Evolutionary conservation across 2,113 vertebrate genomes (phyloP).

Genomic region (Theristicus caerulescens): DNA sequence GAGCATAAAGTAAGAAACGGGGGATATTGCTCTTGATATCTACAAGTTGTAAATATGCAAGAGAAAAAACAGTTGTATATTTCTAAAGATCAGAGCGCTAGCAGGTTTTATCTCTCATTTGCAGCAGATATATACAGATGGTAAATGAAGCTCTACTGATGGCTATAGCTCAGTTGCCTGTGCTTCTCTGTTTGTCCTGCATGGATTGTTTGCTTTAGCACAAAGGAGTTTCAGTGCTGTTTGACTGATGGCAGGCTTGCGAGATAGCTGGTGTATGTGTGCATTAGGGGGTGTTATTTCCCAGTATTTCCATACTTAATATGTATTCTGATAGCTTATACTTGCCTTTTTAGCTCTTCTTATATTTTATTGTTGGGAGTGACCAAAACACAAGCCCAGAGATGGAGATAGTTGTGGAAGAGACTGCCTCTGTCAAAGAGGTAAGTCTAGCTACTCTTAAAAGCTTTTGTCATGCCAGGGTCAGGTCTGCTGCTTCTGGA

Average conservation of each 20-base stretch:
- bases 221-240: not conserved
- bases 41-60: not conserved
- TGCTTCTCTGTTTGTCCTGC: not conserved
- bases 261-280: not conserved
- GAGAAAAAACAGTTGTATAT: not conserved
- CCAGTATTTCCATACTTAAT: not conserved
- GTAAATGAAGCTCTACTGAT: not conserved
- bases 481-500: not conserved
- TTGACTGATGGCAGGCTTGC: not conserved
- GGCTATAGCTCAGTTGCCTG: not conserved
- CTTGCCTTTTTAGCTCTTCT: slow-evolving; percentile 80
- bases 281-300: not conserved
- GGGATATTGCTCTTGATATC: not conserved
- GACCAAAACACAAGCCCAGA: slow-evolving; percentile 76
- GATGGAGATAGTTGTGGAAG: slow-evolving; percentile 87
- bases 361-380: slow-evolving; percentile 82
- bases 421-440: slow-evolving; percentile 81
- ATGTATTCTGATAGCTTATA: not conserved
- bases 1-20: not conserved
- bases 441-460: slow-evolving; percentile 61
- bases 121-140: not conserved
- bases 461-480: not conserved
- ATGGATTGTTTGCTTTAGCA: not conserved
- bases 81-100: not conserved
- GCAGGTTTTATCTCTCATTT: not conserved